These are phyloP conservation scores for Heliornis fulica DNA, from an alignment of 2,113 vertebrate species.

Conservation along the genomic window DNA sequence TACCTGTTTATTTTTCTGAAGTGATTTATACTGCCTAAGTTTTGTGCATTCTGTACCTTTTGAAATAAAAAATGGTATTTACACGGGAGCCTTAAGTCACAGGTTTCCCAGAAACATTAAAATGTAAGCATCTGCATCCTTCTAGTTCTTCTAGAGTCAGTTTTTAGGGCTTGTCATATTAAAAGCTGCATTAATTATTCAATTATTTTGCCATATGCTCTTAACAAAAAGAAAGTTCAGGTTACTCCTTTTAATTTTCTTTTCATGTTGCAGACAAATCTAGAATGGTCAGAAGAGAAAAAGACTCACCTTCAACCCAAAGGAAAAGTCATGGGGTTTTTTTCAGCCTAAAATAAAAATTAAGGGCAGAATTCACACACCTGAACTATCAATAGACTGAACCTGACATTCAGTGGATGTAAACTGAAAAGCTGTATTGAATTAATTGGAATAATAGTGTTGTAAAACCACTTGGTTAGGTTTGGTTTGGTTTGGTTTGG, in stretches of 20 bases:
- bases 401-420: accelerated
- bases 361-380: not conserved
- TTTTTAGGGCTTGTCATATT: not conserved
- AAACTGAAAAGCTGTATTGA: not conserved
- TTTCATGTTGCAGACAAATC: not conserved
- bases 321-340: accelerated
- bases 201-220: slow-evolving; percentile 2
- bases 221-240: not conserved
- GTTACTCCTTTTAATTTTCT: not conserved
- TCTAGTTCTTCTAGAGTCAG: not conserved
- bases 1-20: not conserved
- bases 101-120: not conserved
- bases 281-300: not conserved
- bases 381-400: not conserved
- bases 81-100: not conserved
- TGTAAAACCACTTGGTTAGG: accelerated
- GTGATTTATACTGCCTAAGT: not conserved
- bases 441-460: not conserved
- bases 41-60: not conserved
- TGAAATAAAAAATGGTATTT: not conserved
- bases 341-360: not conserved
- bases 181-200: slow-evolving; percentile 1
- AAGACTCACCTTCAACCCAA: not conserved
- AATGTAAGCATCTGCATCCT: not conserved
- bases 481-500: too few species aligned